A percentile compares a stretch with the other conserved stretches of the same genome.
Conservation (phyloP, 2,113 vertebrate species). For the Gyps fulvus region DNA sequence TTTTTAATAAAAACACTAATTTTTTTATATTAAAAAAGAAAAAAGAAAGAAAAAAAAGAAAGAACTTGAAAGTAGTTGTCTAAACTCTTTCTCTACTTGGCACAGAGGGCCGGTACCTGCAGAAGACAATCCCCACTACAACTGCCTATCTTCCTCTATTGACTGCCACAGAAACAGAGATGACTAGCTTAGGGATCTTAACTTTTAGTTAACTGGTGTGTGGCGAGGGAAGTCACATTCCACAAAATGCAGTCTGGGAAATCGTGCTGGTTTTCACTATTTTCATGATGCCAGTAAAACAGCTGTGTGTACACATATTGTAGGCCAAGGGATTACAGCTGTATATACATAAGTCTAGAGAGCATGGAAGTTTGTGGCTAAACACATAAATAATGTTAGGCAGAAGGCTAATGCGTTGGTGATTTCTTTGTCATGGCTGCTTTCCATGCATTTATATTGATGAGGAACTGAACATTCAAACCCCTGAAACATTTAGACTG, state of each 20-base stretch:
- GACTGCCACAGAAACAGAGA: background rate
- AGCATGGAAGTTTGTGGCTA: background rate
- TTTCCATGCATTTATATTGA: background rate
- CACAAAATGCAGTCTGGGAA: background rate
- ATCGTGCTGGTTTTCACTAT: background rate
- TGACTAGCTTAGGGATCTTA: background rate
- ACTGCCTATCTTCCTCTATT: background rate
- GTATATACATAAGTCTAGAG: background rate
- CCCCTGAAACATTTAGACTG: background rate
- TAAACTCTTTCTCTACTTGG: background rate
- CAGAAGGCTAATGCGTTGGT: background rate
- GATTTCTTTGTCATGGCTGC: background rate
- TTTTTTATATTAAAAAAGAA: background rate
- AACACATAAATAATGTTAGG: background rate
- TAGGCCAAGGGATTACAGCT: background rate
- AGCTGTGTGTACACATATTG: background rate
- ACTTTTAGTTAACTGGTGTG: background rate
- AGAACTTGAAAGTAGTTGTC: background rate
- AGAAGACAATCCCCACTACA: background rate
- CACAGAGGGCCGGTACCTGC: fast-evolving
- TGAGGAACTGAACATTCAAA: background rate
- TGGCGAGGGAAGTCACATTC: background rate
- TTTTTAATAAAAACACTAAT: background rate
- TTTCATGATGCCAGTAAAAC: background rate
- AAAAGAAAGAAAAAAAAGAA: background rate